Evolutionary conservation across 2,888 invertebrate genomes (phyloP), one percentile per base, ranked within the genome.

Genomic region (Standfussiana lucernea): DNA sequence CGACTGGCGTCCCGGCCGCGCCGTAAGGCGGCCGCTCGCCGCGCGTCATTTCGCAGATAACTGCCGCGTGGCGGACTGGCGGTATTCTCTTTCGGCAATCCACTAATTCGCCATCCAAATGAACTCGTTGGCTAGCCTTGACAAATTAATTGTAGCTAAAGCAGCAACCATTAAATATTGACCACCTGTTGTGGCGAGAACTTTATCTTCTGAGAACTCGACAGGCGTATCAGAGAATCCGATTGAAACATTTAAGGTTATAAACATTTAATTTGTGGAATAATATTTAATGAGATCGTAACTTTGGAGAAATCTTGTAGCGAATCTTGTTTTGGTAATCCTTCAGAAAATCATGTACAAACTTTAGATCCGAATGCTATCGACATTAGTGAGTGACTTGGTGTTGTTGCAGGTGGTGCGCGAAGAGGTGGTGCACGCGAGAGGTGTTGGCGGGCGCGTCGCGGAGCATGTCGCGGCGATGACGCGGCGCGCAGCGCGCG

Each of bases 401-500:
- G 2, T 66, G 18, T 80, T 77, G 72, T 81, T 83, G 15, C n/a
- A 78, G 78, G 75, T 83, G 40, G 32, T 72, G 86, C 89, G 89
- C 80, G 77, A 72, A 84, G 73, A 74, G 82, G 85, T 83, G 85
- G 76, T 84, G 83, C 83, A 85, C 70, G 86, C 78, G 87, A 83
- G 82, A 82, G 80, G 81, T 73, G 72, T 87, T 72, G 86, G 88
- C 83, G 87, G 85, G 89, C 88, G 90, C 85, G 88, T 89, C 90
- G 91, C 85, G 91, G 89, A 90, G 89, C 92, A 93, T 93, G 94
- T 90, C 93, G 95, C 93, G 92, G 95, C 94, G 95, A 95, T 95
- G 96, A 95, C 95, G 95, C 94, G 93, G 92, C 93, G 92, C 64
- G 40, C 40, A 40, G 64, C 64, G 64, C 64, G 64, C 95, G 95